Conservation (phyloP, 2,797 vertebrate genomes). For the Mareca penelope region DNA sequence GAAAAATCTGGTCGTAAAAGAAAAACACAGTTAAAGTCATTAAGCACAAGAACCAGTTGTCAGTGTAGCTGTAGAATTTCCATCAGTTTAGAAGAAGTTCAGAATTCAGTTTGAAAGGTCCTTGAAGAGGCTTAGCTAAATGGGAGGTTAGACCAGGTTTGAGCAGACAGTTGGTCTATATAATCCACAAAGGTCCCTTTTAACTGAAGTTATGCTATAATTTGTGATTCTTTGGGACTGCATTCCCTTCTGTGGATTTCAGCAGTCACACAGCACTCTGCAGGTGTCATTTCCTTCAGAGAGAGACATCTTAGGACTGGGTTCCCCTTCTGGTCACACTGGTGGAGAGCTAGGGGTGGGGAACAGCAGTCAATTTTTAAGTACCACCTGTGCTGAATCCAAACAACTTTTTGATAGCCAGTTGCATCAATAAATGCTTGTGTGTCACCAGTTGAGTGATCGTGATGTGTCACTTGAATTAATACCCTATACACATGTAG, state of each 20-base stretch:
- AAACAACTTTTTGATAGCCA: not conserved
- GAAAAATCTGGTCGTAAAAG: not conserved
- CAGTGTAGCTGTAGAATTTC: not conserved
- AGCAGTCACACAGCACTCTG: not conserved
- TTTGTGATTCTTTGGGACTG: not conserved
- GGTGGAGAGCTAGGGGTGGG: fast-evolving
- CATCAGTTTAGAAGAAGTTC: not conserved
- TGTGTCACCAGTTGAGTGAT: not conserved
- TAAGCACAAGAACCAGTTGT: not conserved
- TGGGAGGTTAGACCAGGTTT: not conserved
- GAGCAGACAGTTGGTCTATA: not conserved
- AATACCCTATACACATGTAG: not conserved
- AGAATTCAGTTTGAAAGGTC: not conserved
- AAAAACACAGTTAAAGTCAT: not conserved
- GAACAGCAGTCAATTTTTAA: not conserved
- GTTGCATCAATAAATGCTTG: not conserved
- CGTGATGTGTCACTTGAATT: not conserved
- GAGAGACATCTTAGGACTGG: not conserved
- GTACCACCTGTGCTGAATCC: not conserved
- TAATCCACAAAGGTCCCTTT: not conserved
- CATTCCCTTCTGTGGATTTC: not conserved
- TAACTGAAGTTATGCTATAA: not conserved
- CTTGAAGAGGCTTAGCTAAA: not conserved
- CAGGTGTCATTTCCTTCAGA: not conserved
- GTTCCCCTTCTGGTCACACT: not conserved